Evolutionary conservation across 2,888 invertebrate species (phyloP).

Genomic region (Morpho deidamia): DNA sequence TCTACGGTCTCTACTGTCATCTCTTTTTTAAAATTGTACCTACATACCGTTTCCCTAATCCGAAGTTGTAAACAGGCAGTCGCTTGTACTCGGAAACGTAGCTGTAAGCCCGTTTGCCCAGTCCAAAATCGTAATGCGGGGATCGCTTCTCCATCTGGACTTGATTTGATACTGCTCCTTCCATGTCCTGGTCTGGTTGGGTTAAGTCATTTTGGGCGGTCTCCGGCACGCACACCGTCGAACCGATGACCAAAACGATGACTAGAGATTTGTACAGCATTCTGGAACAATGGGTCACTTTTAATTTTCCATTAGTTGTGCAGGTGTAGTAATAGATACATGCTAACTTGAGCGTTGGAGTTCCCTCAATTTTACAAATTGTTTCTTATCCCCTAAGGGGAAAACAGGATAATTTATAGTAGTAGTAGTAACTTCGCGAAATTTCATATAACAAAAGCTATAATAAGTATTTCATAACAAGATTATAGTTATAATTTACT

Average conservation of each 20-base stretch:
- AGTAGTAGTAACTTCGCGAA: no score
- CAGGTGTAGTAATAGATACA: no score
- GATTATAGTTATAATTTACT: no score
- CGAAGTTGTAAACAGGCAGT: conserved; percentile 78
- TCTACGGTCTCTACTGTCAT: no score
- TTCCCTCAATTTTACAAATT: no score
- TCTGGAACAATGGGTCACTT: conserved; percentile 43
- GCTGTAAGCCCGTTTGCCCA: conserved; percentile 77
- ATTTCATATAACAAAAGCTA: no score
- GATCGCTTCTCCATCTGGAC: conserved; percentile 56
- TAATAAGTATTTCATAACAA: no score
- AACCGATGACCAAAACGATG: conserved; percentile 49
- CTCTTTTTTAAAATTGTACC: no score
- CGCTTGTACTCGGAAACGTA: conserved; percentile 82
- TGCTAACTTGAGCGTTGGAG: no score
- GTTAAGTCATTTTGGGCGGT: conserved; percentile 41
- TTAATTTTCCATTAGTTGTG: no score
- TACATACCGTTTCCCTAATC: conserved; percentile 76
- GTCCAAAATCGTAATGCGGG: conserved; percentile 75
- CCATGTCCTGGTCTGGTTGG: conserved; percentile 31
- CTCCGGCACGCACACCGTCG: conserved; percentile 56
- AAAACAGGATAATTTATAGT: neutral
- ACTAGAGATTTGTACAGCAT: conserved; percentile 56
- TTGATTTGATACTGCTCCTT: conserved; percentile 25
- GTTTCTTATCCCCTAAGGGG: no score